These are phyloP conservation scores for Telmatochromis brachygnathus DNA, from an alignment of 2,113 vertebrate species.

Conservation along the genomic window DNA sequence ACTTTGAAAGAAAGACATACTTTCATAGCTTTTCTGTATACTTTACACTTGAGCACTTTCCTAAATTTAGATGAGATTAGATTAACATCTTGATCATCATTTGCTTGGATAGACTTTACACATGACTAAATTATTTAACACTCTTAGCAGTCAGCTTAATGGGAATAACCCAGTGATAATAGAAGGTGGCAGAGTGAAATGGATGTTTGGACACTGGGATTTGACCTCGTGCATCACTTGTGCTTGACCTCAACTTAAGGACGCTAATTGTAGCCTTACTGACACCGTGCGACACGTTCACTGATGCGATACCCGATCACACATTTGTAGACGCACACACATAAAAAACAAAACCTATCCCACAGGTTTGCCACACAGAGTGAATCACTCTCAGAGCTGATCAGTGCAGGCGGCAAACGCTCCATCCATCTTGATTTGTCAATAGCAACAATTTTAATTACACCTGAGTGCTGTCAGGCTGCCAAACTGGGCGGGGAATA, in stretches of 20 bases:
- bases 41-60: not conserved
- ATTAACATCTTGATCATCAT: constrained; percentile 40
- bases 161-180: constrained; percentile 32
- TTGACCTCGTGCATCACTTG: constrained; percentile 2
- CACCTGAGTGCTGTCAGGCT: constrained; percentile 73
- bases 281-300: not conserved
- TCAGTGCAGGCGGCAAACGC: constrained; percentile 18
- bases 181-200: constrained; percentile 31
- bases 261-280: not conserved
- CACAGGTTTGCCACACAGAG: not conserved
- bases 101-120: constrained; percentile 36
- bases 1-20: not conserved
- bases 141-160: constrained; percentile 23
- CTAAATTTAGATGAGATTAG: constrained; percentile 8
- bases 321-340: not conserved
- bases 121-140: constrained; percentile 34
- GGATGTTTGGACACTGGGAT: constrained; percentile 20
- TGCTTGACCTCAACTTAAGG: constrained; percentile 6
- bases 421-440: constrained; percentile 73
- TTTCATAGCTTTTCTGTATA: not conserved
- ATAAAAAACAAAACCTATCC: not conserved
- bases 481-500: constrained; percentile 52
- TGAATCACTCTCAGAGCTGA: constrained; percentile 28
- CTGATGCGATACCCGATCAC: not conserved
- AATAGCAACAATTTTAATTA: constrained; percentile 78